These are phyloP conservation scores for Tetramorium alpestre DNA, from an alignment of 1,140 invertebrate genomes.

Conservation along the genomic window DNA sequence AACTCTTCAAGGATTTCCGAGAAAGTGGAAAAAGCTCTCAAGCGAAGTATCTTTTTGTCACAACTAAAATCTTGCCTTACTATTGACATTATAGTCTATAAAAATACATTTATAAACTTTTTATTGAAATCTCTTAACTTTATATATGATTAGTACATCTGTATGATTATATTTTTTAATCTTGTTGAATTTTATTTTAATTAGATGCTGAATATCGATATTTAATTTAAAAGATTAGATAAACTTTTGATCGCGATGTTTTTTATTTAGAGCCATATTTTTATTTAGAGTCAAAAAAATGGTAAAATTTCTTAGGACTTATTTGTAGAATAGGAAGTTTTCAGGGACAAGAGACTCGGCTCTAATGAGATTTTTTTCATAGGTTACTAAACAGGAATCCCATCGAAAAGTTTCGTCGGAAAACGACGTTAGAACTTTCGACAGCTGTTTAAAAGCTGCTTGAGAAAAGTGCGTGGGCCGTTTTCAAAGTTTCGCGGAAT, in stretches of 20 bases:
- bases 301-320: not conserved
- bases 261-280: not conserved
- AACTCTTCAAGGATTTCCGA: not conserved
- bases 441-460: constrained; percentile 28
- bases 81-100: not conserved
- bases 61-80: not conserved
- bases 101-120: not conserved
- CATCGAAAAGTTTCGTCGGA: constrained; percentile 12
- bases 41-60: not conserved
- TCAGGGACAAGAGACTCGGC: not conserved
- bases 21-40: not conserved
- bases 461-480: not conserved
- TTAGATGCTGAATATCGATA: not conserved
- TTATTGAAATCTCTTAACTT: not conserved
- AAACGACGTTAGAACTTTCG: constrained; percentile 7
- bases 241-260: not conserved
- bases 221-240: not conserved
- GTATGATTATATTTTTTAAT: not conserved
- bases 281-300: not conserved
- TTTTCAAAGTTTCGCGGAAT: constrained; percentile 26
- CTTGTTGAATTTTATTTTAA: not conserved
- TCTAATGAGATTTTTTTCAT: constrained; percentile 30
- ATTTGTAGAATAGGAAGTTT: constrained; percentile 4
- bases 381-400: not conserved
- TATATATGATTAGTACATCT: not conserved